These are phyloP conservation scores for Drosophila baimaii DNA, from an alignment of 1,140 invertebrate species.

Conservation along the genomic window DNA sequence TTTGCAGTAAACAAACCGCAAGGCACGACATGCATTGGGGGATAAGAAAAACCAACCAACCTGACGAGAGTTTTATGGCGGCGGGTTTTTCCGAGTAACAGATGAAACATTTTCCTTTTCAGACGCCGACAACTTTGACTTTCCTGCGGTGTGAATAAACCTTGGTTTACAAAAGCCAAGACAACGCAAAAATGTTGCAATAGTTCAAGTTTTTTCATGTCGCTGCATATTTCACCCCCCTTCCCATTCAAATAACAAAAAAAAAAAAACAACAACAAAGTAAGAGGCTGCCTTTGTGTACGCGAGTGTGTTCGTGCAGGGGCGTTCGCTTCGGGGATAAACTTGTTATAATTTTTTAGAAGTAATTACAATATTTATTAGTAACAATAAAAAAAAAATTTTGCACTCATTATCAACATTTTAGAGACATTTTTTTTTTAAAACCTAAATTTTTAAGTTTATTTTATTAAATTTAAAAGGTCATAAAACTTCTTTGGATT, in stretches of 20 bases:
- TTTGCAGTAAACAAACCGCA: slow-evolving; percentile 39
- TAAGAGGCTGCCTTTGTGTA: slow-evolving; percentile 48
- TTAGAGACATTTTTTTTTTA: too few species aligned
- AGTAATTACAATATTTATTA: too few species aligned
- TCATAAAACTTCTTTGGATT: not conserved
- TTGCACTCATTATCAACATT: too few species aligned
- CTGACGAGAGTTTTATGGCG: slow-evolving; percentile 17
- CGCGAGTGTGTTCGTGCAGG: slow-evolving; percentile 14
- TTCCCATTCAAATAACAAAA: not conserved
- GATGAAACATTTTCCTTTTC: slow-evolving; percentile 53
- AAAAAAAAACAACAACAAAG: slow-evolving; percentile 39
- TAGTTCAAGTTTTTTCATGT: slow-evolving; percentile 79
- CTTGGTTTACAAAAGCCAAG: slow-evolving; percentile 53
- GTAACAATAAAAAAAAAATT: too few species aligned
- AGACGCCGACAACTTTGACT: slow-evolving; percentile 60
- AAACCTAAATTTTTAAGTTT: too few species aligned
- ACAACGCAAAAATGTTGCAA: slow-evolving; percentile 70
- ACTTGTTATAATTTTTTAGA: too few species aligned
- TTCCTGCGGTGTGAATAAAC: slow-evolving; percentile 76
- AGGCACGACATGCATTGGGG: slow-evolving; percentile 36
- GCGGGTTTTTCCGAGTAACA: slow-evolving; percentile 30
- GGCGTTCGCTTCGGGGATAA: not conserved
- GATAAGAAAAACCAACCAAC: slow-evolving; percentile 25
- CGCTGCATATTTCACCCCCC: slow-evolving; percentile 65
- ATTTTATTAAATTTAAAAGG: not conserved